Conservation (phyloP, 2,113 vertebrate species). For the Pithys albifrons region DNA sequence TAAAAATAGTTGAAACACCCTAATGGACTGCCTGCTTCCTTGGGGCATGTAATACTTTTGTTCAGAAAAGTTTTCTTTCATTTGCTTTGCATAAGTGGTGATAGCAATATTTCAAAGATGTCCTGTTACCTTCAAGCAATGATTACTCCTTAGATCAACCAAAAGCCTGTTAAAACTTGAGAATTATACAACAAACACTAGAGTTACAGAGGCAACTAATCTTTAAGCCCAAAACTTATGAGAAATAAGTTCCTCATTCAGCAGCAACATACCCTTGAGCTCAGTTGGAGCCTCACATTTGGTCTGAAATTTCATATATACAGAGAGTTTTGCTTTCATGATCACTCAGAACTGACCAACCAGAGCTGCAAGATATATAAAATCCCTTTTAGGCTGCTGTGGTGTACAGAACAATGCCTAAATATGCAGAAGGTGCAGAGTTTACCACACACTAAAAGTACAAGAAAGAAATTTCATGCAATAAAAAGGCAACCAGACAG, state of each 20-base stretch:
- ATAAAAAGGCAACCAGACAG: not conserved
- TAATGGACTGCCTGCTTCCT: not conserved
- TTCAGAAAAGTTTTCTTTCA: not conserved
- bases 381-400: not conserved
- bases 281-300: not conserved
- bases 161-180: not conserved
- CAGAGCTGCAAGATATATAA: not conserved
- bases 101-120: not conserved
- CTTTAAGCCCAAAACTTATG: not conserved
- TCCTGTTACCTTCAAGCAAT: not conserved
- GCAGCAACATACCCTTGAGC: not conserved
- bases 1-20: not conserved
- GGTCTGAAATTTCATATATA: not conserved
- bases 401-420: not conserved
- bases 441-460: not conserved
- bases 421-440: not conserved
- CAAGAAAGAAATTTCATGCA: not conserved
- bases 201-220: not conserved
- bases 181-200: not conserved
- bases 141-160: not conserved
- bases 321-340: not conserved
- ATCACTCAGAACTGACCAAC: not conserved
- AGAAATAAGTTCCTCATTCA: not conserved
- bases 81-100: not conserved
- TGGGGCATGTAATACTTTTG: not conserved